Evolutionary conservation across 2,113 vertebrate species (phyloP), one percentile per base, ranked within the genome.

Genomic region (Crypturellus undulatus): DNA sequence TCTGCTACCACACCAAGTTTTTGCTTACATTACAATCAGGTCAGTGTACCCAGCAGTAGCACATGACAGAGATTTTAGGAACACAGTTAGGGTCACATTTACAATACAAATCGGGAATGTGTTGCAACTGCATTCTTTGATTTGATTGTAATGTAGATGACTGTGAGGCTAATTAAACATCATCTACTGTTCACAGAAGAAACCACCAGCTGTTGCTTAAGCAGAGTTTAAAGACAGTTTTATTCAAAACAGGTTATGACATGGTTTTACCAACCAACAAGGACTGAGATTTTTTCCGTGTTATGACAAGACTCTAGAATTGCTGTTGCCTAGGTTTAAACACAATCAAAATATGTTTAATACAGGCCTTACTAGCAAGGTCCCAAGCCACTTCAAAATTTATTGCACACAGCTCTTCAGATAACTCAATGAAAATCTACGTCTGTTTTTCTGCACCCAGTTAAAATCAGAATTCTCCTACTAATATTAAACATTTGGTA

Each of bases 111-210:
- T 94, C 0, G 7, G 83, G 78, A 93, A 94, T 87, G 90, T 97
- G 94, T 96, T 93, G 92, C 92, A 96, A 96, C 85, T 94, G 92
- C 93, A 92, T 97, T 94, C 90, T 95, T 95, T 94, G 94, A 97
- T 94, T 97, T 96, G 95, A 97, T 84, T 96, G 92, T 97, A 97
- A 96, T 89, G 83, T 93, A 94, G 88, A 96, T 97, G 96, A 93
- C 88, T 93, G 83, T 84, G 95, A 93, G 87, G 86, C 94, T 95
- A 95, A 96, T 97, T 95, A 97, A 96, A 93, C 70, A 90, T 92
- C 85, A 84, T 92, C 90, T 79, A 6, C 90, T 92, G n/a, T 79
- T 95, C 90, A 69, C 45, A 93, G 83, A 54, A 96, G 69, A 96
- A 97, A 97, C 88, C 83, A 94, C 82, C 93, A 93, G 92, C 73